Evolutionary conservation across 53 echinoderm and acorn worm species (phyloP).

Genomic region (Holothuria leucospilota): DNA sequence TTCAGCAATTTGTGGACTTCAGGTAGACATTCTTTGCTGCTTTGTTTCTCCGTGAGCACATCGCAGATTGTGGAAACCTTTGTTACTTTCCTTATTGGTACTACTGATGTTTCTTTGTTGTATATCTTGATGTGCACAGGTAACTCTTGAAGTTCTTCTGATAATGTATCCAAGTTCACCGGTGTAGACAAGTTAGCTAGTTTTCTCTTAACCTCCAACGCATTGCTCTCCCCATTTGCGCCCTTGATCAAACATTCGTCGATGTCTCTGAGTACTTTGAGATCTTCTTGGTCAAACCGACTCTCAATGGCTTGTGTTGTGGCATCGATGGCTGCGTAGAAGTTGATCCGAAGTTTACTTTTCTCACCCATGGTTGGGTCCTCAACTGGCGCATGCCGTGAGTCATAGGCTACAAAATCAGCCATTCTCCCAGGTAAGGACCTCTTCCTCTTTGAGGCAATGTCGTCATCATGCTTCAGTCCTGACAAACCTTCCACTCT

Average conservation of each 20-base stretch:
- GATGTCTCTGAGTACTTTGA: not conserved
- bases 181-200: not conserved
- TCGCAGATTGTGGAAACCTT: constrained; percentile 4
- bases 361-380: not conserved
- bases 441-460: not conserved
- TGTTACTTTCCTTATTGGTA: not conserved
- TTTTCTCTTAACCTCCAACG: not conserved
- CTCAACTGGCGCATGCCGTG: not conserved
- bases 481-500: not conserved
- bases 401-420: constrained; percentile 1
- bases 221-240: not conserved
- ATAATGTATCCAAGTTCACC: not conserved
- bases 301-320: not conserved
- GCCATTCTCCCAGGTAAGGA: not conserved
- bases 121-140: not conserved
- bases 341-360: not conserved
- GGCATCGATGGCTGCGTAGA: not conserved
- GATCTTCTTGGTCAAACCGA: not conserved
- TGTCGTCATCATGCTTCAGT: not conserved
- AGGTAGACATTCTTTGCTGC: constrained; percentile 2
- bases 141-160: not conserved
- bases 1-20: constrained; percentile 21
- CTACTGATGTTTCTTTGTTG: not conserved
- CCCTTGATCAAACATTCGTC: not conserved
- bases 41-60: not conserved